Percentiles rank a stretch among this genome's conserved stretches.
These are phyloP conservation scores for Anas flavirostris DNA, from an alignment of 2,797 vertebrate genomes.

Conservation along the genomic window DNA sequence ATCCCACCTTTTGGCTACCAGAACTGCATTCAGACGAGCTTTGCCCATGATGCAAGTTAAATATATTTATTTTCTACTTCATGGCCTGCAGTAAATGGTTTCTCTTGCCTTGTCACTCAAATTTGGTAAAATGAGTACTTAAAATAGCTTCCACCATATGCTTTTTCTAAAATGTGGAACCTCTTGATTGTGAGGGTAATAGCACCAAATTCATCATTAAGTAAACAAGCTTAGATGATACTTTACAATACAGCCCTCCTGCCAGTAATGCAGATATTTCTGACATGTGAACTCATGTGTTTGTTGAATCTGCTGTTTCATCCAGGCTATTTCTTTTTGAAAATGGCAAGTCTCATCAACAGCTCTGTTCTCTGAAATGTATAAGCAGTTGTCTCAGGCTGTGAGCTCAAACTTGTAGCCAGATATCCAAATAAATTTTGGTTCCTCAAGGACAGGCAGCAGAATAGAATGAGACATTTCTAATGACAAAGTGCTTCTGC, in stretches of 20 bases:
- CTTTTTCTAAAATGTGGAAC: neutral
- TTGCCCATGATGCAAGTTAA: neutral
- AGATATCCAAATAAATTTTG: constrained; percentile 37
- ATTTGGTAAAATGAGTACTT: neutral
- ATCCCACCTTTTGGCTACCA: neutral
- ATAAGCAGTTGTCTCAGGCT: neutral
- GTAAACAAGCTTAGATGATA: neutral
- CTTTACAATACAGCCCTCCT: neutral
- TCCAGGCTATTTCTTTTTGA: neutral
- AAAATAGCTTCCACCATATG: neutral
- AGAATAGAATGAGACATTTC: constrained; percentile 47
- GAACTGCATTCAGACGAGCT: neutral
- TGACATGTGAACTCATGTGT: neutral
- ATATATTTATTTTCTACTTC: neutral
- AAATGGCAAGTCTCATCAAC: neutral
- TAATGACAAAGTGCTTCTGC: constrained; percentile 2
- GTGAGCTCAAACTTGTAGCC: neutral
- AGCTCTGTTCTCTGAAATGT: neutral
- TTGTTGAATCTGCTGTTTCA: neutral
- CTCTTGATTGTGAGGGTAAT: neutral
- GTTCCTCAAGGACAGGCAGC: neutral
- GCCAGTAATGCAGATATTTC: neutral
- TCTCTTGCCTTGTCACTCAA: neutral
- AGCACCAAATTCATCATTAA: neutral
- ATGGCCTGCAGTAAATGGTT: neutral